Percentiles rank a stretch among this genome's conserved stretches.
These are phyloP conservation scores for Digitonthophagus gazella DNA, from an alignment of 2,888 invertebrate species.

Conservation along the genomic window DNA sequence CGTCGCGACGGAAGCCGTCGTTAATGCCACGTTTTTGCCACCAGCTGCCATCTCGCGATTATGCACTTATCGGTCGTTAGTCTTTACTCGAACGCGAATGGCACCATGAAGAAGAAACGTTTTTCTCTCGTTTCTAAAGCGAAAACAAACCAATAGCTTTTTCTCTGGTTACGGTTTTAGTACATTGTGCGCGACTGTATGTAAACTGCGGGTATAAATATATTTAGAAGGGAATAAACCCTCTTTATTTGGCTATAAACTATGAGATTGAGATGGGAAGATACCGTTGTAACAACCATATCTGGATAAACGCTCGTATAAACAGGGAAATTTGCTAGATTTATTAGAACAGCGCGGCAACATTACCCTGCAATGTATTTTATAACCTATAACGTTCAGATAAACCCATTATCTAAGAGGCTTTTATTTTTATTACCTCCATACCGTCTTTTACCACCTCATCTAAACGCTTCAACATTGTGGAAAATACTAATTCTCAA, in stretches of 20 bases:
- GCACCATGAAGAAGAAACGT: background rate
- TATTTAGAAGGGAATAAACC: background rate
- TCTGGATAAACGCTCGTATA: background rate
- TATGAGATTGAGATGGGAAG: background rate
- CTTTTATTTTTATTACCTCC: background rate
- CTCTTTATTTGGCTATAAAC: background rate
- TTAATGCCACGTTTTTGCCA: slow-evolving; percentile 1
- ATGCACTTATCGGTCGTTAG: slow-evolving; percentile 10
- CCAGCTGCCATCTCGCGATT: slow-evolving; percentile 7
- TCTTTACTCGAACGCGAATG: background rate
- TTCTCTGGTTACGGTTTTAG: background rate
- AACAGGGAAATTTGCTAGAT: background rate
- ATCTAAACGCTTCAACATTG: background rate
- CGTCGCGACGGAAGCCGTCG: background rate
- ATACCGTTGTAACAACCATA: background rate
- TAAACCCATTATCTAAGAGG: background rate
- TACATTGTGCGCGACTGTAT: background rate
- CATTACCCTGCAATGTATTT: background rate
- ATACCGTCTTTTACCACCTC: background rate
- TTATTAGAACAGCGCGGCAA: background rate
- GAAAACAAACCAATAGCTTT: background rate
- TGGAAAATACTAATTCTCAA: background rate
- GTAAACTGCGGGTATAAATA: background rate
- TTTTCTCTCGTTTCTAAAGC: background rate
- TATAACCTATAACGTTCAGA: background rate